Base-by-base conservation (phyloP, 2,113 vertebrate species). In the Phocoena sinus region DNA sequence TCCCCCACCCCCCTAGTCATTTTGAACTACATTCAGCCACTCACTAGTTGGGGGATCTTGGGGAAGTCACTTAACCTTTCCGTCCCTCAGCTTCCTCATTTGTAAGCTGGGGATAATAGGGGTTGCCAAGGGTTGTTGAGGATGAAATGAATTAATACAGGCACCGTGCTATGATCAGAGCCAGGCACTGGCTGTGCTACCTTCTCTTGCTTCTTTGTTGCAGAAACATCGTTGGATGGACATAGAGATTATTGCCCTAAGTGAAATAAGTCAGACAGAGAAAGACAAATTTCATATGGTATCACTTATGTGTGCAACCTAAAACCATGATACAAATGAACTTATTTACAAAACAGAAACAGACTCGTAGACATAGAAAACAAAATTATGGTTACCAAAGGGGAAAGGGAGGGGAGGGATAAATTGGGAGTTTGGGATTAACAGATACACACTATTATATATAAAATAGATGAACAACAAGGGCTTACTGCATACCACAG, bases 1-100 rank as follows among this genome's bases (percentile, higher is more conserved):
- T 9, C 26, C 11, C 26, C 20, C 15, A 3, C 6, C 6, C 18
- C 47, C 0, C 21, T 15, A 0, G 25, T 36, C 17, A 6, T 38
- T 67, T 20, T 81, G 60, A 90, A 56, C 20, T 8, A 18, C 33
- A 36, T 73, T 36, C 6, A 36, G 76, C 18, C 25, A 26, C 3
- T 41, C 79, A 60, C 33, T 87, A 62, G 38, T 23, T 81, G 23
- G 44, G 14, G 33, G 8, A 31, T 50, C 71, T 74, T 70, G 36
- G 80, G 36, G 2, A 44, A n/a, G 36, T 44, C 50, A 50, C 4
- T 44, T 50, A 67, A 38, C 26, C 18, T 67, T 25, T 44, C 26
- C 1, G 0, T 38, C 14, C 56, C 47, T 96, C 84, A 33, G 56
- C 86, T 86, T 82, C 33, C 33, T 82, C 33, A 26, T 83, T 47